These are phyloP conservation scores for Osmerus eperlanus DNA, from an alignment of 2,113 vertebrate species.

Conservation along the genomic window DNA sequence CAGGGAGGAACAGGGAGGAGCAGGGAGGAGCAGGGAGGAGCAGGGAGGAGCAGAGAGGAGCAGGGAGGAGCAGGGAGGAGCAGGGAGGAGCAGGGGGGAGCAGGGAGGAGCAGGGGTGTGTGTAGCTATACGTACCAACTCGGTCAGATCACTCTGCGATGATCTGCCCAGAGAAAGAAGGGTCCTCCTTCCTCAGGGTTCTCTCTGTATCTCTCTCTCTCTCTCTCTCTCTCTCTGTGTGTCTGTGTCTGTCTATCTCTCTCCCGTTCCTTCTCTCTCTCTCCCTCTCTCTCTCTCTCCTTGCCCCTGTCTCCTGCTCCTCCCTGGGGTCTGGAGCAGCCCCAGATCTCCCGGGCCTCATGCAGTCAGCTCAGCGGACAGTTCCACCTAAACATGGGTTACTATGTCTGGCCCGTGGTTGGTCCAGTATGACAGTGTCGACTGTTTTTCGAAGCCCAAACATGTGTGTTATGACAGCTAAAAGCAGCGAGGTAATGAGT, in stretches of 20 bases:
- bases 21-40: no score
- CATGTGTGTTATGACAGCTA: constrained; percentile 63
- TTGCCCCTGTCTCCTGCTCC: background rate
- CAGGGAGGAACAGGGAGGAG: no score
- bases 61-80: no score
- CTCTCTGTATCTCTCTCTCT: background rate
- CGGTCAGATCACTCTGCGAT: no score
- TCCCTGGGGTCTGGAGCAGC: constrained; percentile 10
- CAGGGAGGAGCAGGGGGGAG: no score
- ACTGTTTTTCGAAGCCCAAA: constrained; percentile 31
- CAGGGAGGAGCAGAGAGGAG: no score
- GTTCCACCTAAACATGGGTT: constrained; percentile 47
- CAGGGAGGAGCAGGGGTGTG: no score
- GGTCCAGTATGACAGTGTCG: constrained; percentile 29
- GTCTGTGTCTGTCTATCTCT: background rate
- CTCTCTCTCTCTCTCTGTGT: background rate
- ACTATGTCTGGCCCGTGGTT: constrained; percentile 53
- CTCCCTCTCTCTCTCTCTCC: no score
- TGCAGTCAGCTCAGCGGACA: constrained; percentile 7
- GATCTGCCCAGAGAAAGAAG: no score
- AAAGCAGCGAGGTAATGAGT: constrained; percentile 53
- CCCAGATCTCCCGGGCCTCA: no score
- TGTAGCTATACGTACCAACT: no score
- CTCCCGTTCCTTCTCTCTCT: no score
- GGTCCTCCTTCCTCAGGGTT: background rate